A percentile compares a stretch with the other conserved stretches of the same genome.
phyloP scores from a whole-genome alignment of 2,888 invertebrate genomes.

The Scaptodrosophila latifasciaeformis region DNA sequence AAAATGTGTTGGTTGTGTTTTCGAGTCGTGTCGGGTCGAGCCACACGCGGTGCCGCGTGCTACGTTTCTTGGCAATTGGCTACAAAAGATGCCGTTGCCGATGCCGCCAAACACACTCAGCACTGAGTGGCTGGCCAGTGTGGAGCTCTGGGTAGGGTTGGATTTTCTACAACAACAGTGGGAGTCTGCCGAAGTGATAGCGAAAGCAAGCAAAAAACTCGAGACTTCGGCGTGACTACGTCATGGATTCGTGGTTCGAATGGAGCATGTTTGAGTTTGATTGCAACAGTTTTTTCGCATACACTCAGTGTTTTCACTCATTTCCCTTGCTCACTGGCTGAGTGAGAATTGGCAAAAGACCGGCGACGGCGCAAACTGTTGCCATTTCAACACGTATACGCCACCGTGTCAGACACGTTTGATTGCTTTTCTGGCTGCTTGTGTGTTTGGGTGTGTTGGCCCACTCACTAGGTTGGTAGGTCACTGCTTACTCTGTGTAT shows the following conservation, averaged over 20 bases:
- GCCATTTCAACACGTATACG: background rate
- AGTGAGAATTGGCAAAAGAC: no score
- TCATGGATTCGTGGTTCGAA: constrained; percentile 29
- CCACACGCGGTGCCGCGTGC: background rate
- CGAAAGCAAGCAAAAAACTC: background rate
- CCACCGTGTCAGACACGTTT: background rate
- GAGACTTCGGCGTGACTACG: constrained; percentile 17
- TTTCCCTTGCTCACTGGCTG: no score
- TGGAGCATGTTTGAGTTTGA: constrained; percentile 41
- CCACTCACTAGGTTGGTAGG: constrained; percentile 53
- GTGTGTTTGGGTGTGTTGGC: constrained; percentile 30
- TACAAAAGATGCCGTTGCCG: background rate
- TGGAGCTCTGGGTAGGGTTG: constrained; percentile 5
- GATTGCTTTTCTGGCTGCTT: background rate
- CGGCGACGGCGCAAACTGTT: constrained; percentile 3
- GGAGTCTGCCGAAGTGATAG: constrained; percentile 2
- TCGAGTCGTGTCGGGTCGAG: constrained; percentile 1
- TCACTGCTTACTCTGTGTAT: constrained; percentile 48
- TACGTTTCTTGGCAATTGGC: background rate
- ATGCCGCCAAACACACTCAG: constrained; percentile 4
- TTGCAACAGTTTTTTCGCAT: constrained; percentile 34
- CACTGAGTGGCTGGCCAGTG: no score
- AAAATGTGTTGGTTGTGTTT: constrained; percentile 12
- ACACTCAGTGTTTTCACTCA: constrained; percentile 10
- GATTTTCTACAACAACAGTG: constrained; percentile 13